Conservation (phyloP, 2,888 invertebrate genomes). For the Dasysyrphus albostriatus region DNA sequence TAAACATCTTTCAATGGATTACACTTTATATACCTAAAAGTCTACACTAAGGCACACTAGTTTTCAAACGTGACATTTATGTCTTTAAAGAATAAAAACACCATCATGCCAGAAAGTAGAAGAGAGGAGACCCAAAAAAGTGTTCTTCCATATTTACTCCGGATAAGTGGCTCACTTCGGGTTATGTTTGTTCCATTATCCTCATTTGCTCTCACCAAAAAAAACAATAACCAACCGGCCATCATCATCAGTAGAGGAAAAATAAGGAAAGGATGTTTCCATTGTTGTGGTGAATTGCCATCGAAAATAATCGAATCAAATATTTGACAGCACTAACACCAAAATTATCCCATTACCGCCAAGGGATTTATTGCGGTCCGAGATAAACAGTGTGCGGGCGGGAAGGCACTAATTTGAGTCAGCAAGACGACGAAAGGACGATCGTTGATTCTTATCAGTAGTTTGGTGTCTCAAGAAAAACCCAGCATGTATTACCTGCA, state of each 20-base stretch:
- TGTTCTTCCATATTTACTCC: constrained; percentile 54
- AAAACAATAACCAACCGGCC: neutral
- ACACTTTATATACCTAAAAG: constrained; percentile 13
- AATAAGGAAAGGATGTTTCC: constrained; percentile 61
- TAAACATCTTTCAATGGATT: constrained; percentile 64
- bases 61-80: constrained; percentile 65
- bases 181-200: constrained; percentile 67
- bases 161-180: constrained; percentile 70
- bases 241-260: neutral
- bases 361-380: constrained; percentile 74
- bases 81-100: constrained; percentile 14
- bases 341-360: constrained; percentile 67
- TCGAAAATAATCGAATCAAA: constrained; percentile 74
- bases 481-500: constrained; percentile 66
- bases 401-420: constrained; percentile 68
- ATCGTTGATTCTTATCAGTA: constrained; percentile 63
- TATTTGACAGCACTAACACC: constrained; percentile 70
- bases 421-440: constrained; percentile 17
- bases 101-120: neutral
- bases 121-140: constrained; percentile 11
- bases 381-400: constrained; percentile 70
- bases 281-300: constrained; percentile 68
- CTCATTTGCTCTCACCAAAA: constrained; percentile 18
- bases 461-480: constrained; percentile 37
- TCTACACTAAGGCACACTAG: constrained; percentile 1